Base-by-base conservation (phyloP, 2,797 vertebrate genomes). In the Mormyrops boulengeri region DNA sequence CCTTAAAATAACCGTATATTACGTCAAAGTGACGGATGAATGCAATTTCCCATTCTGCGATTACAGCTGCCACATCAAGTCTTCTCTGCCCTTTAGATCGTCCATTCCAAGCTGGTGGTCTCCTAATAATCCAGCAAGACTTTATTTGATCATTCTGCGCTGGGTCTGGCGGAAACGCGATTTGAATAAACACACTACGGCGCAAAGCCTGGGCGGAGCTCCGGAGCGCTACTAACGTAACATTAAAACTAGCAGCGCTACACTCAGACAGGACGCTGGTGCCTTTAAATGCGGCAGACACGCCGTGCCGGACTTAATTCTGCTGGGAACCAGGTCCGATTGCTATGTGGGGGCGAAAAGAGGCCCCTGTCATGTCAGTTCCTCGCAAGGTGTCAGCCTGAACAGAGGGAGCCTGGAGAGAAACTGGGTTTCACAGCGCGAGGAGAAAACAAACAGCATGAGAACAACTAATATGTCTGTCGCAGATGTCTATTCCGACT, bases 321-420 rank as follows among this genome's bases (percentile, higher is more conserved):
- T 84, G 26, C 87, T 95, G 93, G 95, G 93, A 93, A 90, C 92
- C 91, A 93, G 93, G 94, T 95, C 95, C 93, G 92, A 93, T 94
- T 95, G 95, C 52, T 87, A 89, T 89, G 91, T 89, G 89, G 85
- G 91, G 88, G 49, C 77, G 91, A 89, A 92, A 82, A 89, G 89
- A 91, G 90, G 92, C 93, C 91, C 90, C 89, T 85, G 89, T 12
- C 17, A 5, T 41, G 11, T 88, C 1, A 85, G 57, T 38, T 77
- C 91, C 90, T 88, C 90, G 88, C 91, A 91, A 93, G 92, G 90
- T 34, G 34, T 89, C 91, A 91, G 89, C 90, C 69, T 89, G 47
- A 88, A 11, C 55, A 7, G 60, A 84, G 41, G 14, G 77, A 88
- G 44, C 85, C 38, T 30, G 86, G 89, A 69, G 86, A 38, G 30